Conservation (phyloP, 1,140 invertebrate genomes). For the Coptotermes formosanus region DNA sequence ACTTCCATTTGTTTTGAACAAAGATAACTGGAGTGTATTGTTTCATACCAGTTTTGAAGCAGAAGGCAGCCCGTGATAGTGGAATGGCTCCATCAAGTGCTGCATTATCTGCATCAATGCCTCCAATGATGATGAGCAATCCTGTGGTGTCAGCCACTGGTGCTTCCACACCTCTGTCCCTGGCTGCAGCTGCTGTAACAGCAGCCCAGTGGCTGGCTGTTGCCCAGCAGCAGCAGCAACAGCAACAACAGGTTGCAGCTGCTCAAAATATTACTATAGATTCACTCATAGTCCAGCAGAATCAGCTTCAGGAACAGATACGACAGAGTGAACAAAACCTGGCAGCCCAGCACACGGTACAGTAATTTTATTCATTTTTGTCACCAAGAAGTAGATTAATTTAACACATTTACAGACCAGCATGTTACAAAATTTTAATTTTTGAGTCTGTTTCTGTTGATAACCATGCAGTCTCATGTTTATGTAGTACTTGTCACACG, state of each 20-base stretch:
- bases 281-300: constrained; percentile 65
- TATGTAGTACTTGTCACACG: too few relatives aligned
- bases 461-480: too few relatives aligned
- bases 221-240: constrained; percentile 31
- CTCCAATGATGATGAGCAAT: constrained; percentile 30
- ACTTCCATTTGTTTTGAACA: too few relatives aligned
- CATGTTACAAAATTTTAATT: too few relatives aligned
- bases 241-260: constrained; percentile 21
- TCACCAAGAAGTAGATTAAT: too few relatives aligned
- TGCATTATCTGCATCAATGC: neutral
- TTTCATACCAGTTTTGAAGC: constrained; percentile 48
- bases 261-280: constrained; percentile 43
- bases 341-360: constrained; percentile 85
- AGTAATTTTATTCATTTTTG: constrained; percentile 23
- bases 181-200: constrained; percentile 30
- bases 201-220: constrained; percentile 35
- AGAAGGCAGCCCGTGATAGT: constrained; percentile 41
- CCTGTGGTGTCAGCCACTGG: constrained; percentile 20
- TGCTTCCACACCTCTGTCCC: constrained; percentile 26
- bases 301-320: constrained; percentile 85
- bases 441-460: too few relatives aligned
- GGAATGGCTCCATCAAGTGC: constrained; percentile 9
- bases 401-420: too few relatives aligned
- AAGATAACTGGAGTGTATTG: neutral
- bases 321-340: constrained; percentile 92